Evolutionary conservation across 2,797 vertebrate genomes (phyloP).

Genomic region (Eptatretus atami): DNA sequence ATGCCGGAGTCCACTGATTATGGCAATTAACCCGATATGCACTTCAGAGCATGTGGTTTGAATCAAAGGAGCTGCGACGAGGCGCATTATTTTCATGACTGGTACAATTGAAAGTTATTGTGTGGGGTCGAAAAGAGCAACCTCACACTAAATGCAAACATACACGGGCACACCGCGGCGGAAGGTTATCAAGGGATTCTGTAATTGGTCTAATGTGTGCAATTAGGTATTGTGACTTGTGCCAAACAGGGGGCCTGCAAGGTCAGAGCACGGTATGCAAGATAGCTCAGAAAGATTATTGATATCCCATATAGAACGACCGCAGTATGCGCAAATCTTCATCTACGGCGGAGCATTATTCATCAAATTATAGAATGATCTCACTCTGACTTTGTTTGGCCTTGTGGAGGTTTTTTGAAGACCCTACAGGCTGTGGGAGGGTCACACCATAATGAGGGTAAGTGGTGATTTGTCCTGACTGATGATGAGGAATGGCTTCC

Average conservation of each 20-base stretch:
- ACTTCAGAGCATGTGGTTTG: constrained; percentile 2
- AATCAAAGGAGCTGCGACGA: constrained; percentile 1
- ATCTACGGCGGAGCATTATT: no score
- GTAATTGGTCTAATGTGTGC: constrained; percentile 5
- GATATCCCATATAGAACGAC: no score
- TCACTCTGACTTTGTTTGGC: no score
- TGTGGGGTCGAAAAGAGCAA: constrained; percentile 5
- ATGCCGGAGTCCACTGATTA: constrained; percentile 2
- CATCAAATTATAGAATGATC: no score
- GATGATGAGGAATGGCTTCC: constrained; percentile 6
- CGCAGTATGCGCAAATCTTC: no score
- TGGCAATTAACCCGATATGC: constrained; percentile 4
- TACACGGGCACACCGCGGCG: constrained; percentile 1
- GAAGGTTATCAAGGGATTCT: neutral
- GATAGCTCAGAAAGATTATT: no score
- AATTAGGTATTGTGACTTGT: neutral
- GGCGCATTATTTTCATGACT: constrained; percentile 4
- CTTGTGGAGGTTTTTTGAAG: no score
- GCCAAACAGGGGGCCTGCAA: no score
- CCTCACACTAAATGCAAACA: constrained; percentile 2
- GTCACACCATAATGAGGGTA: constrained; percentile 4
- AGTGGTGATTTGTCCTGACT: constrained; percentile 3
- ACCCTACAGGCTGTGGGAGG: neutral
- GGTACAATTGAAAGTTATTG: constrained; percentile 5
- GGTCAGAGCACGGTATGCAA: no score